Percentiles rank a stretch among this genome's conserved stretches.
These are phyloP conservation scores for Crematogaster levior DNA, from an alignment of 2,888 invertebrate species.

Conservation along the genomic window DNA sequence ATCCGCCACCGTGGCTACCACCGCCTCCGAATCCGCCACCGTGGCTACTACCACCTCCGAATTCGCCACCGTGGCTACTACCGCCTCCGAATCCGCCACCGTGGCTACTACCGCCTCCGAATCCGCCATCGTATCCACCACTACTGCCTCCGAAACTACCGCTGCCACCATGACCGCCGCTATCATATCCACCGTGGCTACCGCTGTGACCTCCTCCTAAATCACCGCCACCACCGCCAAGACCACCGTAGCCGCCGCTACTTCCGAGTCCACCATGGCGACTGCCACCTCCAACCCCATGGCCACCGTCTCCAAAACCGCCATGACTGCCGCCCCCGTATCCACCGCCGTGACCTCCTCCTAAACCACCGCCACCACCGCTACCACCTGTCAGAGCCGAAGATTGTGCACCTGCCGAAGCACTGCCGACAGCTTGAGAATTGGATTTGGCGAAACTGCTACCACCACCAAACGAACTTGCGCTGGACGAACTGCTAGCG, in stretches of 20 bases:
- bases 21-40: constrained; percentile 20
- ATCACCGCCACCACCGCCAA: background rate
- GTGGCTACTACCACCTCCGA: constrained; percentile 8
- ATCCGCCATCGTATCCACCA: constrained; percentile 28
- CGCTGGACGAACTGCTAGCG: constrained; percentile 65
- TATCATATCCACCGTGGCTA: background rate
- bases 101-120: background rate
- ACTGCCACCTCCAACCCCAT: constrained; percentile 35
- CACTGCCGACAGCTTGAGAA: constrained; percentile 77
- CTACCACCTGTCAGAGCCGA: constrained; percentile 53
- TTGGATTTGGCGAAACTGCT: constrained; percentile 81
- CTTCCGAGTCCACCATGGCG: constrained; percentile 27
- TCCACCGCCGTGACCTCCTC: constrained; percentile 40
- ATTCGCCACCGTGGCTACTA: constrained; percentile 13
- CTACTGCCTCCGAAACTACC: constrained; percentile 25
- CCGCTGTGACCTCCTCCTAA: background rate
- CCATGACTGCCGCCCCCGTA: constrained; percentile 17
- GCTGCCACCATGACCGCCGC: constrained; percentile 19
- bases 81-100: constrained; percentile 22
- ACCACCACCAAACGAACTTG: constrained; percentile 67
- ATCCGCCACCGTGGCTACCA: constrained; percentile 31
- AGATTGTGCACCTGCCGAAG: constrained; percentile 69
- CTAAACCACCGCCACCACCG: constrained; percentile 30
- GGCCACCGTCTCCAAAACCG: constrained; percentile 45
- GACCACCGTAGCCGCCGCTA: constrained; percentile 16